Percentiles rank a stretch among this genome's conserved stretches.
Conservation (phyloP, 2,888 invertebrate genomes). For the Noctuana brunneofusca region DNA sequence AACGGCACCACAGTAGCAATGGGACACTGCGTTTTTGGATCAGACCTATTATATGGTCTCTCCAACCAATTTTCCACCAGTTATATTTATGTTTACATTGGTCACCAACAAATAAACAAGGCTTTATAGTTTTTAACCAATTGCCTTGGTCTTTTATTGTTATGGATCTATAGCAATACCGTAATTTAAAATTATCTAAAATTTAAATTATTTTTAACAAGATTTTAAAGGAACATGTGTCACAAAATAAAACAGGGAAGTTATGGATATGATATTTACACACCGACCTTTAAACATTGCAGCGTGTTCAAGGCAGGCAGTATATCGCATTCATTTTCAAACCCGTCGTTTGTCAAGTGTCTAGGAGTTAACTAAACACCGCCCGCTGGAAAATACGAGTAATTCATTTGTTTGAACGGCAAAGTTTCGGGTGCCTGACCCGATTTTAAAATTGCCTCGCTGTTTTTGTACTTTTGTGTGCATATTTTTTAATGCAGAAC, state of each 20-base stretch:
- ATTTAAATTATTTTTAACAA: too few relatives aligned
- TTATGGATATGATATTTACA: too few relatives aligned
- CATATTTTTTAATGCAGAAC: not conserved
- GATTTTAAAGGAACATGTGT: too few relatives aligned
- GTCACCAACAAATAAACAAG: too few relatives aligned
- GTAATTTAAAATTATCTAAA: too few relatives aligned
- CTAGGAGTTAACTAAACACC: slow-evolving; percentile 28
- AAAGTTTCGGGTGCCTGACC: slow-evolving; percentile 23
- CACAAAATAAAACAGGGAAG: not conserved
- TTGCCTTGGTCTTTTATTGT: too few relatives aligned
- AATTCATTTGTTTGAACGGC: slow-evolving; percentile 31
- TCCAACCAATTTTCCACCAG: too few relatives aligned
- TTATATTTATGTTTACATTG: too few relatives aligned
- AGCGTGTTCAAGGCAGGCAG: slow-evolving; percentile 3
- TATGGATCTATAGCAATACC: too few relatives aligned
- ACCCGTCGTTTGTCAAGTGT: slow-evolving; percentile 26
- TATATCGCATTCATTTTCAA: slow-evolving; percentile 19
- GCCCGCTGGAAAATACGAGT: slow-evolving; percentile 11
- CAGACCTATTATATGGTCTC: too few relatives aligned
- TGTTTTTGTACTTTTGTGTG: slow-evolving; percentile 1
- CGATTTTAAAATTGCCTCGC: slow-evolving; percentile 23
- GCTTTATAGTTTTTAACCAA: too few relatives aligned
- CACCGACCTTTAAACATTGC: slow-evolving; percentile 14
- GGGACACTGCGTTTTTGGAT: slow-evolving; percentile 20
- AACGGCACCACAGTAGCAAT: slow-evolving; percentile 23